These are phyloP conservation scores for Mergus octosetaceus DNA, from an alignment of 2,797 vertebrate species.

Conservation along the genomic window DNA sequence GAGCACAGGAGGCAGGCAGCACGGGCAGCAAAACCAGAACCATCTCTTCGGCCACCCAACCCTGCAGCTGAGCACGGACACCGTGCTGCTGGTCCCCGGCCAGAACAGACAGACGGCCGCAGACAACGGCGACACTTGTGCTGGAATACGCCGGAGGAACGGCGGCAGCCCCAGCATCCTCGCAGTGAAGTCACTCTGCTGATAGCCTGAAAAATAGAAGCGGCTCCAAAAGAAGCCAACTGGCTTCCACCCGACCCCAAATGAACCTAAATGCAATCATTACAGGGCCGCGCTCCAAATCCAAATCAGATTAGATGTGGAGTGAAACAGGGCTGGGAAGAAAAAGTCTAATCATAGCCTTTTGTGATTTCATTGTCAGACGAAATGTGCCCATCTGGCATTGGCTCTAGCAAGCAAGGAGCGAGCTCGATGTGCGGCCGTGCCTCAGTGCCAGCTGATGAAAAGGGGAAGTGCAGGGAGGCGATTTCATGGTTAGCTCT, in stretches of 20 bases:
- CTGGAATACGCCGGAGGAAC: not conserved
- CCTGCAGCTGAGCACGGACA: not conserved
- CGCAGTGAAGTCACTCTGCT: not conserved
- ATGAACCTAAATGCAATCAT: conserved; percentile 75
- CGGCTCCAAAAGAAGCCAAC: conserved; percentile 41
- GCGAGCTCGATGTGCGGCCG: not conserved
- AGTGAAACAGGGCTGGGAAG: conserved; percentile 70
- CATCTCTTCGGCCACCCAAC: not conserved
- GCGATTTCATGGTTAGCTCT: not conserved
- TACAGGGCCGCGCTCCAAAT: conserved; percentile 67
- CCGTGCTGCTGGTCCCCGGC: not conserved
- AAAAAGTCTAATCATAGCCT: conserved; percentile 67
- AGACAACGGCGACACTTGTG: not conserved
- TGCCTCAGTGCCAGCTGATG: not conserved
- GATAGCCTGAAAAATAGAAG: conserved; percentile 43
- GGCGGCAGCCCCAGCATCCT: not conserved
- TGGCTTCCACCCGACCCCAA: conserved; percentile 47
- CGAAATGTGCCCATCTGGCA: conserved; percentile 46
- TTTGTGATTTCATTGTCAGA: conserved; percentile 63
- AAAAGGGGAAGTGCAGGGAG: not conserved
- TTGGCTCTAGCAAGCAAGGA: not conserved
- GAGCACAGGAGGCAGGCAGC: not conserved
- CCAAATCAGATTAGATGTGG: conserved; percentile 78
- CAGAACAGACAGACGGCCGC: not conserved
- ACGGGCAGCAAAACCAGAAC: not conserved